These are phyloP conservation scores for Lasioglossum zephyrum DNA, from an alignment of 2,888 invertebrate genomes.

Conservation along the genomic window DNA sequence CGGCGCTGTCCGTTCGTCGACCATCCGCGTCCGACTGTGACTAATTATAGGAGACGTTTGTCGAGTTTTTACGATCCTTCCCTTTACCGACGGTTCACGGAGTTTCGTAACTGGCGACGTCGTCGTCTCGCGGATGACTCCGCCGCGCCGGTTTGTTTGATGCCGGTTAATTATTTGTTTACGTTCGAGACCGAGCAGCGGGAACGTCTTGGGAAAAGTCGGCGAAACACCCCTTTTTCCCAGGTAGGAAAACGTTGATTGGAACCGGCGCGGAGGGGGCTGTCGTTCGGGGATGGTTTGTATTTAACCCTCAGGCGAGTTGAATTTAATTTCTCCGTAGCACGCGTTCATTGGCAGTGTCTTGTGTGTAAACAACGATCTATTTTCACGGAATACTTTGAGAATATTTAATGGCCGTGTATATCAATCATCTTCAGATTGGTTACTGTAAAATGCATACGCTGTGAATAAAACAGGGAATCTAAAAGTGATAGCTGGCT, in stretches of 20 bases:
- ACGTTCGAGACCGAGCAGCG: not conserved
- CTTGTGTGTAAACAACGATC: not conserved
- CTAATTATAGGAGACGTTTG: slow-evolving; percentile 38
- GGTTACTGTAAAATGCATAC: not conserved
- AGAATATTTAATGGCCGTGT: not conserved
- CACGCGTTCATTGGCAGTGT: not conserved
- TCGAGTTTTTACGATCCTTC: slow-evolving; percentile 19
- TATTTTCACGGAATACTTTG: not conserved
- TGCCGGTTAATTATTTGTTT: slow-evolving; percentile 21
- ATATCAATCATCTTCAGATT: not conserved
- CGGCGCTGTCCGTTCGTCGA: not conserved
- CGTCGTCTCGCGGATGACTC: not conserved
- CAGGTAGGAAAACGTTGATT: not conserved
- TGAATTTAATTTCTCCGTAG: not conserved
- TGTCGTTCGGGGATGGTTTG: not conserved
- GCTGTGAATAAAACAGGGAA: not conserved
- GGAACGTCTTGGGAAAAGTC: not conserved
- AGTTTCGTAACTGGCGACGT: slow-evolving; percentile 11
- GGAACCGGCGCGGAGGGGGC: not conserved
- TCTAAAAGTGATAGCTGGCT: not conserved
- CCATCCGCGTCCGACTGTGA: not conserved
- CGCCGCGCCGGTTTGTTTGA: not conserved
- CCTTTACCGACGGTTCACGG: not conserved
- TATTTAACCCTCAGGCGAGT: not conserved
- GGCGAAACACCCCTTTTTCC: not conserved